phyloP scores from a whole-genome alignment of 2,797 vertebrate species.

The Agapornis canus region DNA sequence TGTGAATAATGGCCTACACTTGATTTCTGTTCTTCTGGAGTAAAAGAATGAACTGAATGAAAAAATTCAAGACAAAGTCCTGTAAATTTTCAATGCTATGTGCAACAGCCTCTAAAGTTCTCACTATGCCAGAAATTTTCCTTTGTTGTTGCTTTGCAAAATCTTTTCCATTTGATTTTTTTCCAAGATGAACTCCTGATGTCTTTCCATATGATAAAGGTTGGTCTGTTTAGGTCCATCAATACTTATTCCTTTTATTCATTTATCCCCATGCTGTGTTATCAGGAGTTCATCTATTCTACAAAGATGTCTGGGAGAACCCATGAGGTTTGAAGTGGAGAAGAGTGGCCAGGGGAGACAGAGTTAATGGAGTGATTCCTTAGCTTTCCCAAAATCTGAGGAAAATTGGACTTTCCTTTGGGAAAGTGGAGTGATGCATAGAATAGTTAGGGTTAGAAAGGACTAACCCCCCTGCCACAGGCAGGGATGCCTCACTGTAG shows the following conservation, averaged over 20 bases:
- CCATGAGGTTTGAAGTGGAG: fast-evolving
- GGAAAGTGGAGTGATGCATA: not conserved
- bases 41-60: not conserved
- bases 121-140: not conserved
- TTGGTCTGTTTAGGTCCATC: not conserved
- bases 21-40: not conserved
- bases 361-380: not conserved
- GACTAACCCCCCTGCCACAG: not conserved
- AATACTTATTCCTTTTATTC: not conserved
- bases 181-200: not conserved
- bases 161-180: not conserved
- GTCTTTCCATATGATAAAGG: not conserved
- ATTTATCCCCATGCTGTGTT: not conserved
- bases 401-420: not conserved
- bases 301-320: not conserved
- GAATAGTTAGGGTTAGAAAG: not conserved
- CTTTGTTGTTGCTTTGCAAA: not conserved
- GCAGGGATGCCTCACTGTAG: not conserved
- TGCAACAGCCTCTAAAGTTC: not conserved
- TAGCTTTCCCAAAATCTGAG: not conserved
- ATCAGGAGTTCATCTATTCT: not conserved
- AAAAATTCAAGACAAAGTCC: not conserved
- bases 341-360: not conserved
- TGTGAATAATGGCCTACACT: not conserved
- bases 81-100: not conserved